Base-by-base conservation (phyloP, 2,888 invertebrate genomes). In the Ectobius pallidus region DNA sequence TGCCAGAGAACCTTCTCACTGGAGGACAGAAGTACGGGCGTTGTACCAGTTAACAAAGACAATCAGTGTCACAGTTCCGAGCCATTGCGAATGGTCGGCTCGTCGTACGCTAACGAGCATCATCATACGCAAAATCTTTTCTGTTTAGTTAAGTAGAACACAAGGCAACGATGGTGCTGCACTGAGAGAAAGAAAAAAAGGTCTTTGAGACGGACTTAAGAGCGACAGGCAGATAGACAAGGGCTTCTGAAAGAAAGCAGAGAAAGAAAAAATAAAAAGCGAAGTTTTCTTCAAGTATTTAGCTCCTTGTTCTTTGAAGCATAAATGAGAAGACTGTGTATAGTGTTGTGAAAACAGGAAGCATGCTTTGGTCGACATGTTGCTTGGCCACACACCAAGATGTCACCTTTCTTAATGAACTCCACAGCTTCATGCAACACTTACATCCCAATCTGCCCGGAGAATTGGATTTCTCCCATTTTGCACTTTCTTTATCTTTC, bases 361-460 rank as follows among this genome's bases (percentile, higher is more conserved):
- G 65, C 11, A 39, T 39, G 62, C 39, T 39, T 18, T 62, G 20
- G 18, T 39, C 32, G 32, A 58, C 58, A 30, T 58, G 30, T 34
- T 65, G 65, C 18, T 65, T 65, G 65, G 65, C 65, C 65, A 46
- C 65, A 46, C 65, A 65, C 65, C 65, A 65, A 65, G 46, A 65
- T 65, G 65, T 65, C 65, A 65, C 65, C 65, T 65, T 65, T 65
- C 42, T 22, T 65, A 65, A 65, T 65, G 65, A 65, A 65, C 46
- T 44, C 46, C 30, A 25, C 65, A 44, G 65, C 65, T 65, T 44
- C 25, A 65, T 27, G 65, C 65, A 27, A 65, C 44, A 65, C 20
- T 25, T 65, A n/a, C 46, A 42, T n/a, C 44, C 65, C 30, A 42
- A 46, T 65, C 44, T 65, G 65, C 44, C 65, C 65, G 46, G 18